Evolutionary conservation across 2,113 vertebrate genomes (phyloP).

Genomic region (Sphyrna mokarran): DNA sequence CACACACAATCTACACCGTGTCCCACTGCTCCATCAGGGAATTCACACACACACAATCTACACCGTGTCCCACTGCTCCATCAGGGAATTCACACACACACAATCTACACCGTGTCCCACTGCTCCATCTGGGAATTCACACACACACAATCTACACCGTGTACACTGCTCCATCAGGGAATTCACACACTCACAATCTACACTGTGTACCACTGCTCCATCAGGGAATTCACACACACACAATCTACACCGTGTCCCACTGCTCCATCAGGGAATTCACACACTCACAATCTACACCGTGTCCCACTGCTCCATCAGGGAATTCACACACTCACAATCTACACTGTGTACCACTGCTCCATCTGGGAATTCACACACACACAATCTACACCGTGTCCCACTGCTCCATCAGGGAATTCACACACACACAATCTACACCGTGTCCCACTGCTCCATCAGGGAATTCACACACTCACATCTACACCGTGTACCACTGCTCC

Average conservation of each 20-base stretch:
- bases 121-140: not conserved
- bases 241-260: not conserved
- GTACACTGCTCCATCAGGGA: too few species aligned
- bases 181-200: not conserved
- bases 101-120: not conserved
- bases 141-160: not conserved
- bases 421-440: not conserved
- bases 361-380: not conserved
- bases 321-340: not conserved
- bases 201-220: not conserved
- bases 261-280: not conserved
- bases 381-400: not conserved
- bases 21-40: not conserved
- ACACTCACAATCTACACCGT: not conserved
- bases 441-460: too few species aligned
- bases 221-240: not conserved
- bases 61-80: not conserved
- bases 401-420: not conserved
- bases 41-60: not conserved
- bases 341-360: not conserved
- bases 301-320: too few species aligned
- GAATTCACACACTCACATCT: not conserved
- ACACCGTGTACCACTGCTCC: not conserved
- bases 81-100: not conserved
- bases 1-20: not conserved